These are phyloP conservation scores for Drosophila pseudoananassae DNA, from an alignment of 1,140 invertebrate genomes.

Conservation along the genomic window DNA sequence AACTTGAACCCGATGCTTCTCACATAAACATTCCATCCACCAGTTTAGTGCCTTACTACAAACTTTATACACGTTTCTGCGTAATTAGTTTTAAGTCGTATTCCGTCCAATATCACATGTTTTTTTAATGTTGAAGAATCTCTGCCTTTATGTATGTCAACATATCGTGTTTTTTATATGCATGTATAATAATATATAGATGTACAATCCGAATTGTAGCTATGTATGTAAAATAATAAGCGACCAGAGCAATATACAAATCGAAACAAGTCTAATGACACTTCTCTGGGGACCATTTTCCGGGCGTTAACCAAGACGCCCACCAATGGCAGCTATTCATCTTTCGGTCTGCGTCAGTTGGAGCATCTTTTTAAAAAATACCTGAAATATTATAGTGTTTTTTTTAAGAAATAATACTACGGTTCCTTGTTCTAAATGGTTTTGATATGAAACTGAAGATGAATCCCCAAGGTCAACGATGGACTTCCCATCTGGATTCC, in stretches of 20 bases:
- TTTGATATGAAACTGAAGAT: too few relatives aligned
- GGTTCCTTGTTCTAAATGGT: too few relatives aligned
- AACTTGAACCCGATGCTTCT: constrained; percentile 19
- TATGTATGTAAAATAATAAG: constrained; percentile 46
- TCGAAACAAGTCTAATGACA: constrained; percentile 42
- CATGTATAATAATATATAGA: constrained; percentile 26
- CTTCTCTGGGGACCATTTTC: constrained; percentile 17
- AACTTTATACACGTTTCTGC: constrained; percentile 49
- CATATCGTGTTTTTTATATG: constrained; percentile 58
- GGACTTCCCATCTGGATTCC: constrained; percentile 6
- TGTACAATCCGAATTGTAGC: constrained; percentile 34
- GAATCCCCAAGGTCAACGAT: too few relatives aligned
- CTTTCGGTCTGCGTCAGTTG: constrained; percentile 5
- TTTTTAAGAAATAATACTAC: neutral
- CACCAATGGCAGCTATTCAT: constrained; percentile 19
- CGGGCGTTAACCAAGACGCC: constrained; percentile 41
- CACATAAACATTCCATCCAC: constrained; percentile 51
- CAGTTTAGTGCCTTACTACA: constrained; percentile 68
- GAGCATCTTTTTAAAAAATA: too few relatives aligned
- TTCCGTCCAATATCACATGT: constrained; percentile 54
- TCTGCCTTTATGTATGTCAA: constrained; percentile 41
- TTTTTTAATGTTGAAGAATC: constrained; percentile 46
- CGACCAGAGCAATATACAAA: constrained; percentile 42
- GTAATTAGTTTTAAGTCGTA: constrained; percentile 57
- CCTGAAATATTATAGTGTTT: neutral